These are phyloP conservation scores for Agrochola lychnidis DNA, from an alignment of 2,888 invertebrate genomes.

Conservation along the genomic window DNA sequence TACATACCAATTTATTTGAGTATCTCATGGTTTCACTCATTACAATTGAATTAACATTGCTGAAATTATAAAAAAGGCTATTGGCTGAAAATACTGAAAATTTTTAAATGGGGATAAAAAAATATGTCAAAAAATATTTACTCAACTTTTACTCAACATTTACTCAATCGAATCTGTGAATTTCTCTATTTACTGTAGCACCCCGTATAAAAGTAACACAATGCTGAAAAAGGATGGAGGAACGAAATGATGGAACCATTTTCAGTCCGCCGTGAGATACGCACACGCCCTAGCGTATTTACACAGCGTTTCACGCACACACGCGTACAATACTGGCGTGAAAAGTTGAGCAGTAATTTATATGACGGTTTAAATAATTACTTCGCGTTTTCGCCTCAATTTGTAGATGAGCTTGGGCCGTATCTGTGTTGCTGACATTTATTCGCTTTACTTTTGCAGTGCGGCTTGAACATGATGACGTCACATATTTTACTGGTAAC, in stretches of 20 bases:
- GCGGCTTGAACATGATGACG: conserved; percentile 74
- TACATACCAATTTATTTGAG: neutral
- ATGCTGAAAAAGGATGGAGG: conserved; percentile 88
- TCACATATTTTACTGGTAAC: conserved; percentile 64
- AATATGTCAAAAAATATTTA: neutral
- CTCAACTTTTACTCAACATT: too few species aligned
- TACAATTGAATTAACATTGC: neutral
- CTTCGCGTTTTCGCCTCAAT: conserved; percentile 90
- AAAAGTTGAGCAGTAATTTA: conserved; percentile 90
- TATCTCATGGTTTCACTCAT: neutral
- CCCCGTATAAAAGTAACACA: conserved; percentile 81
- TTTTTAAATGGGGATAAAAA: neutral
- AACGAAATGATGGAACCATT: conserved; percentile 89
- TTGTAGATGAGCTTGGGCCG: conserved; percentile 87
- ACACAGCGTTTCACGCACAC: conserved; percentile 77
- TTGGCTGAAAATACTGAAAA: neutral
- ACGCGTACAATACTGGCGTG: conserved; percentile 76
- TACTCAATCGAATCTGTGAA: conserved; percentile 17
- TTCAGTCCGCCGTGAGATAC: conserved; percentile 84
- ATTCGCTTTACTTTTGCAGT: conserved; percentile 78
- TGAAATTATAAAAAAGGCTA: neutral
- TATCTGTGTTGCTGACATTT: conserved; percentile 83
- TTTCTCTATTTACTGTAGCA: conserved; percentile 71
- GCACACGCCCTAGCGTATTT: conserved; percentile 72
- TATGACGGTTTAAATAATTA: conserved; percentile 91